phyloP scores from a whole-genome alignment of 2,113 vertebrate species.

The Elaphurus davidianus region DNA sequence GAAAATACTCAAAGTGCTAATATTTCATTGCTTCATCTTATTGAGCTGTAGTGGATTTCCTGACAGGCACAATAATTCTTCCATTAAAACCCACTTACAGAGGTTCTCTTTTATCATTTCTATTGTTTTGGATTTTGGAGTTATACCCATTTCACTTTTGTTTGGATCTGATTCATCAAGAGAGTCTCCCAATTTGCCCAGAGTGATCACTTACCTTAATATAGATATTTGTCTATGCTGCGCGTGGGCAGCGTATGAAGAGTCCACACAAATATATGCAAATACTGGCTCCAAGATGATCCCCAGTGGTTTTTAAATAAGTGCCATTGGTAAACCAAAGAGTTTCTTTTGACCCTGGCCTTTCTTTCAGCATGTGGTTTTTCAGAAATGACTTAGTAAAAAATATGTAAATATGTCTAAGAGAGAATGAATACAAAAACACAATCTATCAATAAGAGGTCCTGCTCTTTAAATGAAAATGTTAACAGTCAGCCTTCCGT shows the following conservation, averaged over 20 bases:
- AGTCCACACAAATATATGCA: slow-evolving; percentile 6
- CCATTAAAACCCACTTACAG: neutral
- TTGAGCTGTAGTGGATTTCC: neutral
- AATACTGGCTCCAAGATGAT: neutral
- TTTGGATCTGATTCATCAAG: slow-evolving; percentile 16
- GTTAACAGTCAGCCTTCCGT: neutral
- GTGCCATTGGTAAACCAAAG: neutral
- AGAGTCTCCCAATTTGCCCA: neutral
- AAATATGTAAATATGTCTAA: neutral
- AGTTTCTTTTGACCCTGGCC: slow-evolving; percentile 37
- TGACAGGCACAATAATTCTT: neutral
- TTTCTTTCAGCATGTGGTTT: slow-evolving; percentile 42
- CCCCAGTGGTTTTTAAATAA: slow-evolving; percentile 39
- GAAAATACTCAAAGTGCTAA: neutral
- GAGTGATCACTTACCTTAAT: neutral
- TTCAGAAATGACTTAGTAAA: neutral
- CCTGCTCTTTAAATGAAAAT: neutral
- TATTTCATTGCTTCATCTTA: neutral
- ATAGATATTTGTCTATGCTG: neutral
- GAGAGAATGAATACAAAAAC: neutral
- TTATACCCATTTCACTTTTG: neutral
- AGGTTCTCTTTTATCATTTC: neutral
- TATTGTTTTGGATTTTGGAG: slow-evolving; percentile 35
- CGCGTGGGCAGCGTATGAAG: neutral
- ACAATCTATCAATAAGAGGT: neutral